phyloP scores from a whole-genome alignment of 2,113 vertebrate species.

The Cacatua alba region DNA sequence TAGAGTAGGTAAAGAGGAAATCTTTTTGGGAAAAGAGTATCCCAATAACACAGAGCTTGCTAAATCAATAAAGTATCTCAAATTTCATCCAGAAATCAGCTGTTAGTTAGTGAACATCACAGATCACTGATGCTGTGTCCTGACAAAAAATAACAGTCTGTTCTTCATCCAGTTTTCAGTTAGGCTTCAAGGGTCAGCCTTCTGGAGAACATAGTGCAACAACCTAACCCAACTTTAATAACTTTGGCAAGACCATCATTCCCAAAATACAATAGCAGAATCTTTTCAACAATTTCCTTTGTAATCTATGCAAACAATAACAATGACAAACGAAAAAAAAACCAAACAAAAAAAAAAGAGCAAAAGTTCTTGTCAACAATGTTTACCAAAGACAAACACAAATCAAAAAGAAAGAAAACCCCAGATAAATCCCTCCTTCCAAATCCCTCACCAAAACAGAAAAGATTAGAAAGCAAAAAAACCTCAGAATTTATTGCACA shows the following conservation, averaged over 20 bases:
- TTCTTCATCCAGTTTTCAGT: background rate
- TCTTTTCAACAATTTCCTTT: background rate
- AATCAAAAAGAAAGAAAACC: background rate
- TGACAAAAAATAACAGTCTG: background rate
- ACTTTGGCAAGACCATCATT: background rate
- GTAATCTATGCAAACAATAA: background rate
- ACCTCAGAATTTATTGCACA: background rate
- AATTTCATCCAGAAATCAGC: background rate
- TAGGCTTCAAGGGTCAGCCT: background rate
- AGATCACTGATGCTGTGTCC: background rate
- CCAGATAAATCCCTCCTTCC: background rate
- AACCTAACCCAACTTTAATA: background rate
- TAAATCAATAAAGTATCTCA: background rate
- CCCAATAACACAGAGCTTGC: background rate
- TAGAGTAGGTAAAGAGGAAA: background rate
- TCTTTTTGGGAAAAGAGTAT: background rate
- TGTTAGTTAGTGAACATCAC: background rate
- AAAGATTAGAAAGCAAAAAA: background rate
- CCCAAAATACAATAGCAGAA: slow-evolving; percentile 8
- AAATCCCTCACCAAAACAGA: background rate
- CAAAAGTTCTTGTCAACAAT: background rate
- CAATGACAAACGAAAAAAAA: background rate
- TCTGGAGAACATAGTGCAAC: background rate
- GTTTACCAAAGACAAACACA: background rate
- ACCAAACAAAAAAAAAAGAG: background rate